Evolutionary conservation across 2,797 vertebrate species (phyloP), one percentile per base, ranked within the genome.

Genomic region (Tragelaphus eurycerus): DNA sequence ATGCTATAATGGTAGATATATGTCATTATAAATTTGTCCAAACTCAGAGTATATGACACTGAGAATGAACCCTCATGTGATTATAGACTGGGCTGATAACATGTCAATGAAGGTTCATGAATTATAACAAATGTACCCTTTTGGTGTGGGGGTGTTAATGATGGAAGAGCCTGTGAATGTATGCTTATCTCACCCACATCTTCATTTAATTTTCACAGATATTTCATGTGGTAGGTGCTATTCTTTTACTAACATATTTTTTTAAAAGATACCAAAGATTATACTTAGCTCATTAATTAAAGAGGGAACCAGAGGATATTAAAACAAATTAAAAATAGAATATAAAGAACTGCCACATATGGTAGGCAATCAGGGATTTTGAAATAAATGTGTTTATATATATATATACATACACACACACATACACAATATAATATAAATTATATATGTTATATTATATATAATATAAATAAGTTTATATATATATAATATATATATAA

Each of bases 231-330:
- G 0, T 27, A 60, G 19, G 27, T 78, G 54, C 14, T 89, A 27
- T 34, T 71, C 74, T 90, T 81, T 95, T 52, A 46, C 11, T 2
- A 21, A 38, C 4, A 3, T 38, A 38, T 38, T 38, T 71, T 71
- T 71, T 71, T 12, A 29, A 78, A 27, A 48, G 43, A 29, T 50
- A 38, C 4, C 46, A 90, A 89, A 95, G 13, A 62, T 55, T 81
- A n/a, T 89, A 57, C 71, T 83, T 67, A 90, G 23, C 43, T 92
- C 11, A 79, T 62, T 89, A 86, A 86, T 71, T 85, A 88, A 88
- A 46, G 38, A 84, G 15, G 21, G 81, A 95, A 78, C 2, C 23
- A 93, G 55, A 87, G 23, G 21, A 31, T 90, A 54, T 62, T 38
- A 79, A 15, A 82, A 38, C 1, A 85, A 12, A n/a, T 50, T 85